A percentile compares a stretch with the other conserved stretches of the same genome.
Evolutionary conservation across 2,113 vertebrate genomes (phyloP).

Genomic region (Saccopteryx leptura): DNA sequence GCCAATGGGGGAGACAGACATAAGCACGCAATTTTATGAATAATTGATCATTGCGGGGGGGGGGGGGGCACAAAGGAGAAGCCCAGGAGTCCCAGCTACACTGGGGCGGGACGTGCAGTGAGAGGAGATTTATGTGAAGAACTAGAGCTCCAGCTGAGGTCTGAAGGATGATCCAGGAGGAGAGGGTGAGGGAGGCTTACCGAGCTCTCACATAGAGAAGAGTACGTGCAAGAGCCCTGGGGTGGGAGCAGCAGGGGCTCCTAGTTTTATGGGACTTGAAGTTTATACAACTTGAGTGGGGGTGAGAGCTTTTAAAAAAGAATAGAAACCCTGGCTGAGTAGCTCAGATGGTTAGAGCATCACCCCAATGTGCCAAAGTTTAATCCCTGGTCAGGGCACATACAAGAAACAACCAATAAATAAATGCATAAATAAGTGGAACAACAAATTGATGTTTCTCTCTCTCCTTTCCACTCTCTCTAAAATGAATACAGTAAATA

Average conservation of each 20-base stretch:
- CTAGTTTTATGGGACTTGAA: neutral
- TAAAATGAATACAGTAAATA: no score
- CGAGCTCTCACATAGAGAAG: neutral
- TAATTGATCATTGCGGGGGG: no score
- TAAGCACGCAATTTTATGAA: neutral
- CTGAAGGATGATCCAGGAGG: neutral
- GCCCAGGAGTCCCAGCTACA: neutral
- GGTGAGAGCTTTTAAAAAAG: neutral
- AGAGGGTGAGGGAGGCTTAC: no score
- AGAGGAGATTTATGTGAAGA: neutral
- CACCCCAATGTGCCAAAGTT: no score
- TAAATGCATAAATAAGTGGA: no score
- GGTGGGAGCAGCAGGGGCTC: neutral
- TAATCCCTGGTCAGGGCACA: no score
- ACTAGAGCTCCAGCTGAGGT: neutral
- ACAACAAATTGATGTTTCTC: no score
- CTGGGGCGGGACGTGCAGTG: fast-evolving
- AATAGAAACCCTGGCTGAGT: no score
- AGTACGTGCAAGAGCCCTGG: neutral
- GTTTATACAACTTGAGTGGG: neutral
- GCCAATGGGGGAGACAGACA: neutral
- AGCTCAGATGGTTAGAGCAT: no score
- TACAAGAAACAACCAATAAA: no score
- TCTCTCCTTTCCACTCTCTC: no score
- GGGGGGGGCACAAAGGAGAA: neutral